These are phyloP conservation scores for Thereva nobilitata DNA, from an alignment of 2,888 invertebrate species.

Conservation along the genomic window DNA sequence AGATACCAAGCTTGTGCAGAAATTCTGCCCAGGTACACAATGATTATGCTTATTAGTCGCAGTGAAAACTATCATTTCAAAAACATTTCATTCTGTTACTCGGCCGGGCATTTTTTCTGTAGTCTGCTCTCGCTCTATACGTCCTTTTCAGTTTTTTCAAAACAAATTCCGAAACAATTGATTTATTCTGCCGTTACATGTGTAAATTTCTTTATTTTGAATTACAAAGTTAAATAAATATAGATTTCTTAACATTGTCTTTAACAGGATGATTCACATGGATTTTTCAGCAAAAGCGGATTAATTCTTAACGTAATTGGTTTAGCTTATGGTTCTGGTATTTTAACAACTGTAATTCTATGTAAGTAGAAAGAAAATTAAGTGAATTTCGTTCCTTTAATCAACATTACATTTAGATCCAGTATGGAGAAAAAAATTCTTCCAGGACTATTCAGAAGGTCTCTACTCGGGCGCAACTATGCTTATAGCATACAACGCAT, in stretches of 20 bases:
- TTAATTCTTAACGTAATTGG: slow-evolving; percentile 57
- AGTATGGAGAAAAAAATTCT: slow-evolving; percentile 85
- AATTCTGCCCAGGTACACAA: too few relatives aligned
- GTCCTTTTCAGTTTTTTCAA: too few relatives aligned
- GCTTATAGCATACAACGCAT: slow-evolving; percentile 77
- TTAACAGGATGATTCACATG: slow-evolving; percentile 54
- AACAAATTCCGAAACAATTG: too few relatives aligned
- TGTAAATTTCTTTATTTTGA: too few relatives aligned
- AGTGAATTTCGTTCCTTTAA: slow-evolving; percentile 59
- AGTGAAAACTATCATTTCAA: too few relatives aligned
- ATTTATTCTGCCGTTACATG: too few relatives aligned
- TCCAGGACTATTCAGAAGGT: slow-evolving; percentile 88
- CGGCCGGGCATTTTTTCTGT: too few relatives aligned
- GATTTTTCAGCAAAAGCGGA: slow-evolving; percentile 57
- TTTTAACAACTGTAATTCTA: slow-evolving; percentile 53
- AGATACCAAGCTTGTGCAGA: too few relatives aligned
- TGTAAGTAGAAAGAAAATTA: slow-evolving; percentile 46
- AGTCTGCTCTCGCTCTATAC: too few relatives aligned
- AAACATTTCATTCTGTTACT: too few relatives aligned
- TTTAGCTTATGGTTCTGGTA: slow-evolving; percentile 55
- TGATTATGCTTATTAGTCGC: too few relatives aligned
- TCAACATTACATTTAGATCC: slow-evolving; percentile 68
- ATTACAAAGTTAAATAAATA: too few relatives aligned
- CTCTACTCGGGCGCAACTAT: slow-evolving; percentile 85
- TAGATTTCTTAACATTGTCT: not conserved